Evolutionary conservation across 2,797 vertebrate species (phyloP), one percentile per base, ranked within the genome.

Genomic region (Anabacerthia variegaticeps): DNA sequence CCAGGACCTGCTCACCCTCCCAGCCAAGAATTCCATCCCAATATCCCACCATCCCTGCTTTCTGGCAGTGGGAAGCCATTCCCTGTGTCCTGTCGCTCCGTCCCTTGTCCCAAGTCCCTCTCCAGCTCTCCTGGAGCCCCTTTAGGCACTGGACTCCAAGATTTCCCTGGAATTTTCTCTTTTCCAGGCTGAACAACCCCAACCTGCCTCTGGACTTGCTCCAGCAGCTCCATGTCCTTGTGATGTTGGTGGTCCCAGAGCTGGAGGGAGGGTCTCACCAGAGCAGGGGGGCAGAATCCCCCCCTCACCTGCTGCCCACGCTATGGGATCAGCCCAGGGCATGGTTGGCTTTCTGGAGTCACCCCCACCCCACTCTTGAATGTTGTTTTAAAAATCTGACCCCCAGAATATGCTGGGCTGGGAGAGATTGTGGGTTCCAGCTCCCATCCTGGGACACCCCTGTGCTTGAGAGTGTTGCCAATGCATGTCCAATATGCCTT

Each of bases 21-120:
- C 15, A 58, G 18, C 12, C 2, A 39, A 3, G 5, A 19, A 59
- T 77, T 71, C 23, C 72, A 39, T 4, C 18, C 21, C 30, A 17
- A 1, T 8, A 32, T 52, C 34, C 30, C 46, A 59, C 59, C 2
- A 14, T 0, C 39, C 10, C 39, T 54, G 26, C 30, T 22, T 39
- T 36, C 26, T 52, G 34, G 5, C 52, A 66, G 2, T 52, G 30
- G 8, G 66, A 66, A 72, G 18, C 26, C 34, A 41, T n/a, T 41
- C 15, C 37, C n/a, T 2, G 2, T 41, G n/a, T 59, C 26, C 44
- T 59, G 58, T 19, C 10, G 8, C 30, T 65, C 58, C 52, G 52
- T 1, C 12, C 2, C 44, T 72, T 52, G 12, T 78, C 24, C 65
- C 8, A 15, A 51, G 51, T 56, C 39, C 1, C 0, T 78, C 34